Conservation (phyloP, 2,888 invertebrate genomes). For the Entomobrya proxima region DNA sequence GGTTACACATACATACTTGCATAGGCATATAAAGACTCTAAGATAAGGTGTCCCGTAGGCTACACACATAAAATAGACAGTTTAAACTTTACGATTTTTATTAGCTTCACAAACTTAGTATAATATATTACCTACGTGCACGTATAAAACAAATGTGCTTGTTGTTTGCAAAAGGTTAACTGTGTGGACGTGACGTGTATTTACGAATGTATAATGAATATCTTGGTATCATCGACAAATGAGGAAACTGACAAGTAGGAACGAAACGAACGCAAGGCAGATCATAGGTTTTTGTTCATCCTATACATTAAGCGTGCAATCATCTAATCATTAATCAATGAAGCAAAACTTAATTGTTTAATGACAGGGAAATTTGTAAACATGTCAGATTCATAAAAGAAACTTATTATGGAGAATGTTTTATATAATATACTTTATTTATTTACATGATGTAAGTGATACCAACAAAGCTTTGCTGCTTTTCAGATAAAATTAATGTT, state of each 20-base stretch:
- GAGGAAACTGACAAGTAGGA: not conserved
- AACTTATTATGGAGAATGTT: not conserved
- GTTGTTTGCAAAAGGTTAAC: not conserved
- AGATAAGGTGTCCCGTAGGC: no score
- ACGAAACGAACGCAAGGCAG: conserved; percentile 4
- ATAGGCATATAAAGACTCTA: not conserved
- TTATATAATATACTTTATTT: not conserved
- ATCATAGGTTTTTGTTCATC: not conserved
- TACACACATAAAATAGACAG: not conserved
- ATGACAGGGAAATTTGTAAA: not conserved
- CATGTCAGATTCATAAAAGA: not conserved
- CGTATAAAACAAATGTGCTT: not conserved
- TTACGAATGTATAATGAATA: not conserved
- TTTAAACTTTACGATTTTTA: conserved; percentile 2
- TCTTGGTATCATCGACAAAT: not conserved
- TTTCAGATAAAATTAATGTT: not conserved
- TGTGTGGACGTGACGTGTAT: not conserved
- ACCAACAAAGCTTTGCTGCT: not conserved
- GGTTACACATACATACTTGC: not conserved
- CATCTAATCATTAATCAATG: not conserved
- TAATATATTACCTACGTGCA: no score
- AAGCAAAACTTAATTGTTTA: not conserved
- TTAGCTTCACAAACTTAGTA: not conserved
- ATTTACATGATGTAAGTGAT: not conserved
- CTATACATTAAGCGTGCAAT: not conserved